phyloP scores from a whole-genome alignment of 2,113 vertebrate genomes.

The Scomber scombrus region DNA sequence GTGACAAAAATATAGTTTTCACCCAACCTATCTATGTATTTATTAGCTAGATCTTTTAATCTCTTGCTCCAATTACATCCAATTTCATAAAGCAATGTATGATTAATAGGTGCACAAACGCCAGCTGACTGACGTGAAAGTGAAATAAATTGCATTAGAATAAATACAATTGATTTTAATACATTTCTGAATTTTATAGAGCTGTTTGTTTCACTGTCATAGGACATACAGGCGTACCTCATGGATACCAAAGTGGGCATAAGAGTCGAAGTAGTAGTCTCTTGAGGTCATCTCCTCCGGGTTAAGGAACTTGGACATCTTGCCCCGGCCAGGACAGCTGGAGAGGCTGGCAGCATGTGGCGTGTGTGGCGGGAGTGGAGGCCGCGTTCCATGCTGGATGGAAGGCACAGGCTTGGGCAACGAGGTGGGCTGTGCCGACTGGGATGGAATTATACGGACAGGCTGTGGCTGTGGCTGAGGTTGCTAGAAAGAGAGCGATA shows the following conservation, averaged over 20 bases:
- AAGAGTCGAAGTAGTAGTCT: slow-evolving; percentile 99
- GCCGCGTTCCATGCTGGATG: slow-evolving; percentile 83
- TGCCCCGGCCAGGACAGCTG: slow-evolving; percentile 92
- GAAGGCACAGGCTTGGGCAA: slow-evolving; percentile 91
- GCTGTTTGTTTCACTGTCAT: background rate
- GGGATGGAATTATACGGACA: slow-evolving; percentile 86
- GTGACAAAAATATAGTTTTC: background rate
- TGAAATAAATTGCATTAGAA: background rate
- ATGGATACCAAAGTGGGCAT: slow-evolving; percentile 98
- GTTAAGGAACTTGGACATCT: slow-evolving; percentile 94
- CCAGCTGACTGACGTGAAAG: background rate
- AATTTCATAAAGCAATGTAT: background rate
- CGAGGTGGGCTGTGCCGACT: slow-evolving; percentile 88
- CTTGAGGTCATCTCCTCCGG: slow-evolving; percentile 98
- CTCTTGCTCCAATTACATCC: background rate
- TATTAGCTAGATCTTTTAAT: background rate
- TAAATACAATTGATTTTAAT: too few species aligned
- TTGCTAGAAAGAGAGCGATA: slow-evolving; percentile 46
- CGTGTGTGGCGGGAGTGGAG: slow-evolving; percentile 82
- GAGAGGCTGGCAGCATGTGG: slow-evolving; percentile 86
- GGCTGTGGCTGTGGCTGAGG: slow-evolving; percentile 76
- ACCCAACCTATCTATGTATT: background rate
- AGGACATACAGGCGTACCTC: slow-evolving; percentile 86
- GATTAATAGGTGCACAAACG: background rate
- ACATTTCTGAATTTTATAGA: background rate